Evolutionary conservation across 2,888 invertebrate species (phyloP).

Genomic region (Crossocerus cetratus): DNA sequence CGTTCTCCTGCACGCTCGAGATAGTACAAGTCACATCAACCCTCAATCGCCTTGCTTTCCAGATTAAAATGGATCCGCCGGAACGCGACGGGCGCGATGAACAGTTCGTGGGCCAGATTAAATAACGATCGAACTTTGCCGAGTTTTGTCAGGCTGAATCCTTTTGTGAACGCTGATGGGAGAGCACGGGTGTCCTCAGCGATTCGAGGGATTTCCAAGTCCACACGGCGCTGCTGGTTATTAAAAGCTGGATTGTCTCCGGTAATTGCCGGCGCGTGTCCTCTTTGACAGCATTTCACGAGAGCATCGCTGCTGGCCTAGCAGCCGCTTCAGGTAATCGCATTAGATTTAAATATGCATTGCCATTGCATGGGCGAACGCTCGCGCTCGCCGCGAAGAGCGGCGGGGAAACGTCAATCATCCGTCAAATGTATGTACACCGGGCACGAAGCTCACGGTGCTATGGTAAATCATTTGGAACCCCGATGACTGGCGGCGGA

Average conservation of each 20-base stretch:
- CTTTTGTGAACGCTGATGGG: conserved; percentile 31
- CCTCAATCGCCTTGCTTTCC: neutral
- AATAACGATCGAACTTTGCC: conserved; percentile 14
- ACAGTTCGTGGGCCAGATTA: conserved; percentile 1
- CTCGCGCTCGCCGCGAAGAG: conserved; percentile 34
- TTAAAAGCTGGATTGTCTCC: conserved; percentile 40
- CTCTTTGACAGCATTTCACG: conserved; percentile 43
- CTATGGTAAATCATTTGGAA: conserved; percentile 43
- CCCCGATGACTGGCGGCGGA: conserved; percentile 24
- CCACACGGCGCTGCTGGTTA: conserved; percentile 7
- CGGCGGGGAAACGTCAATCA: conserved; percentile 39
- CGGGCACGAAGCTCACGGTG: conserved; percentile 27
- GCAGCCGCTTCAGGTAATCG: conserved; percentile 40
- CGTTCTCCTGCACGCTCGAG: neutral
- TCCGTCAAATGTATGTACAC: conserved; percentile 25
- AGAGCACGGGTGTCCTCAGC: conserved; percentile 8
- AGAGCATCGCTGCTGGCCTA: conserved; percentile 29
- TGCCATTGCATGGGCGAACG: conserved; percentile 16
- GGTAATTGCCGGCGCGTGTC: conserved; percentile 26
- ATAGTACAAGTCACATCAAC: neutral
- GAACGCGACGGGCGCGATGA: neutral
- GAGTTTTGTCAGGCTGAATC: neutral
- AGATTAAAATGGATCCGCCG: neutral
- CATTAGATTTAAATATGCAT: conserved; percentile 49
- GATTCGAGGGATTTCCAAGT: conserved; percentile 16